Conservation (phyloP, 2,888 invertebrate genomes). For the Erannis defoliaria region DNA sequence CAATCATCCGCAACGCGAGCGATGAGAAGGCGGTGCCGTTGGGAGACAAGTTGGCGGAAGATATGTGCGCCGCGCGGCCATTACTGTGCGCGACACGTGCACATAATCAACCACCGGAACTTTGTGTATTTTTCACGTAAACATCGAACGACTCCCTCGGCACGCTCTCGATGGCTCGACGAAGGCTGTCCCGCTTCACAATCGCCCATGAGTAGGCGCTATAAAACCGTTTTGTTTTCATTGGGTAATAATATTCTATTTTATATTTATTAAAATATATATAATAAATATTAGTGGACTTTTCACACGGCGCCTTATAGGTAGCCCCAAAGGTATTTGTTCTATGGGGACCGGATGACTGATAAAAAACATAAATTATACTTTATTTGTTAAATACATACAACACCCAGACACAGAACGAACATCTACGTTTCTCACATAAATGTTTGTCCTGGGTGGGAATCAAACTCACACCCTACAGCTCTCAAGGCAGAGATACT, state of each 20-base stretch:
- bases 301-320: too few relatives aligned
- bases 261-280: slow-evolving; percentile 4
- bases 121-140: slow-evolving; percentile 46
- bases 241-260: slow-evolving; percentile 3
- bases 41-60: slow-evolving; percentile 44
- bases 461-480: too few relatives aligned
- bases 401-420: too few relatives aligned
- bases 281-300: too few relatives aligned
- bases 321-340: too few relatives aligned
- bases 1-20: slow-evolving; percentile 48
- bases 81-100: slow-evolving; percentile 50
- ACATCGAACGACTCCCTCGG: slow-evolving; percentile 38
- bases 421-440: too few relatives aligned
- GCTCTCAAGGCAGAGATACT: too few relatives aligned
- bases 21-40: slow-evolving; percentile 46
- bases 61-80: slow-evolving; percentile 47
- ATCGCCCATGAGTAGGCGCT: slow-evolving; percentile 39
- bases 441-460: too few relatives aligned
- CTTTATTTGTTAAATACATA: too few relatives aligned
- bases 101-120: slow-evolving; percentile 54
- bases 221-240: slow-evolving; percentile 32
- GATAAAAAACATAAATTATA: too few relatives aligned
- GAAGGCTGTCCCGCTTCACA: slow-evolving; percentile 26
- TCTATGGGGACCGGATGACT: too few relatives aligned
- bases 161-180: slow-evolving; percentile 30